Evolutionary conservation across 37 sponge, comb jelly and placozoan species (phyloP).

Genomic region (Ianthella basta): DNA sequence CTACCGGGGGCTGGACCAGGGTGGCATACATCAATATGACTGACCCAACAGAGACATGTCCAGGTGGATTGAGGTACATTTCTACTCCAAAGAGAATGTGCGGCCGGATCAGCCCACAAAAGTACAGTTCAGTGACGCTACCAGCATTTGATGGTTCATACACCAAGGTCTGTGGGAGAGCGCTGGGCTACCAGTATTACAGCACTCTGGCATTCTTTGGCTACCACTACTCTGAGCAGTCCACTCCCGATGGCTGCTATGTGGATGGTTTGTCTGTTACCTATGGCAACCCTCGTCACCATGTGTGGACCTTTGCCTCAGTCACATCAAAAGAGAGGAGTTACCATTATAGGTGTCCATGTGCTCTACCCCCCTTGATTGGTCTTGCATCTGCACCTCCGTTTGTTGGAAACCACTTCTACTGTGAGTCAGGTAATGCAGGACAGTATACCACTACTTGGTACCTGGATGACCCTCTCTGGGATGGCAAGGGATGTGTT

Average conservation of each 20-base stretch:
- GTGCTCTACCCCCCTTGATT: conserved; percentile 28
- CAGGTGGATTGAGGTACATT: neutral
- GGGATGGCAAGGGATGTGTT: conserved; percentile 21
- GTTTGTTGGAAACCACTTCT: conserved; percentile 19
- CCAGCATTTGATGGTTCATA: neutral
- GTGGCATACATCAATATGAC: conserved; percentile 44
- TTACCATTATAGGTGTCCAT: neutral
- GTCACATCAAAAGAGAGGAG: neutral
- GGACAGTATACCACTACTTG: no score
- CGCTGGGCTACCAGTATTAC: neutral
- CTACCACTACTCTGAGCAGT: neutral
- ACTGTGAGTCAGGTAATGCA: conserved; percentile 36
- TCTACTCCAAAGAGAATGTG: conserved; percentile 11
- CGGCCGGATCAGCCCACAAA: neutral
- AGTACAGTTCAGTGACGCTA: neutral
- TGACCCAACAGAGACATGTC: conserved; percentile 15
- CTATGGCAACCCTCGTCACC: neutral
- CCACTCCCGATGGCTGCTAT: neutral
- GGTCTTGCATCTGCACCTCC: conserved; percentile 28
- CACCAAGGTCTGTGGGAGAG: conserved; percentile 19
- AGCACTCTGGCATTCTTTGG: neutral
- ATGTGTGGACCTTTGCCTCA: conserved; percentile 4
- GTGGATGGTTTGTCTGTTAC: conserved; percentile 26
- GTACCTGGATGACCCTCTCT: conserved; percentile 4
- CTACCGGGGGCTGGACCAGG: conserved; percentile 32